Evolutionary conservation across 2,888 invertebrate species (phyloP).

Genomic region (Mythimna ferrago): DNA sequence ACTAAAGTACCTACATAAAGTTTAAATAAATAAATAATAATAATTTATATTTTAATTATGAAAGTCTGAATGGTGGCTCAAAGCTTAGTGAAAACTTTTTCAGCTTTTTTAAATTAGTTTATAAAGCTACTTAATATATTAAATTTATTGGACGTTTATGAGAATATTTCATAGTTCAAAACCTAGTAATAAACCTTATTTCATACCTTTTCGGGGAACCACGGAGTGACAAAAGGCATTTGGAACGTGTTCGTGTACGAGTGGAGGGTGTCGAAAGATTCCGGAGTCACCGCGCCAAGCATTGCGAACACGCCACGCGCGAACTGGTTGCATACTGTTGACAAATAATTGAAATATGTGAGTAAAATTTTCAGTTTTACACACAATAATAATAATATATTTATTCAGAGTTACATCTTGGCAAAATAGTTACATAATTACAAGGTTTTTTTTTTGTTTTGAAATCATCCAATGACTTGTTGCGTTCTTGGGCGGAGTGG

Average conservation of each 20-base stretch:
- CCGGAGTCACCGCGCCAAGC: constrained; percentile 97
- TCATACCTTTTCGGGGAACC: constrained; percentile 97
- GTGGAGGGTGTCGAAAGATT: constrained; percentile 98
- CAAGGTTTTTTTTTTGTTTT: too few relatives aligned
- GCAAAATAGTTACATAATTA: too few relatives aligned
- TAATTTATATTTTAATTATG: too few relatives aligned
- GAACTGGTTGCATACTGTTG: constrained; percentile 97
- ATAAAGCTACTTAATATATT: too few relatives aligned
- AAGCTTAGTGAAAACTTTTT: not conserved
- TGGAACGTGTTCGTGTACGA: constrained; percentile 98
- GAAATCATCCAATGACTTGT: too few relatives aligned
- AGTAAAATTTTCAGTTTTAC: not conserved
- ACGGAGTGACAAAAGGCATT: constrained; percentile 98
- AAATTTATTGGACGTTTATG: not conserved
- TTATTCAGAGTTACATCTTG: too few relatives aligned
- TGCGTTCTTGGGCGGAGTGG: too few relatives aligned
- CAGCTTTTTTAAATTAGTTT: too few relatives aligned
- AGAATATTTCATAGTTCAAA: not conserved
- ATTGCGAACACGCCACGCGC: constrained; percentile 97
- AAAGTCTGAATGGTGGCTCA: too few relatives aligned
- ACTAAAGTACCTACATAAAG: too few relatives aligned
- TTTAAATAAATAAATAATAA: too few relatives aligned
- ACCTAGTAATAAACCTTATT: not conserved
- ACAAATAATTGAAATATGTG: constrained; percentile 62
- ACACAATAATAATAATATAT: not conserved